Base-by-base conservation (phyloP, 2,888 invertebrate genomes). In the Ferrisia virgata region DNA sequence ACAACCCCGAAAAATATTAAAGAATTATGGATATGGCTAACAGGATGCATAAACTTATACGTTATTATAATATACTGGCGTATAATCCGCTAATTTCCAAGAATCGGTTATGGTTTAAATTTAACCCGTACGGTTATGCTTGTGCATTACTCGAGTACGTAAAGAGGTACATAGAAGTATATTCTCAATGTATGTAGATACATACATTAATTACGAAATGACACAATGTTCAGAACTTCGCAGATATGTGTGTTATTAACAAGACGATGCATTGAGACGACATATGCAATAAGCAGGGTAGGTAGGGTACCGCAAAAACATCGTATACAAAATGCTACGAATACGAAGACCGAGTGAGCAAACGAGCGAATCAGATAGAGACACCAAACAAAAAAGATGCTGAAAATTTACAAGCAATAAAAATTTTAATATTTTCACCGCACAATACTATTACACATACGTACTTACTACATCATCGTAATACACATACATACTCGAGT, bases 361-460 rank as follows among this genome's bases (percentile, higher is more conserved):
- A 64, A 13, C 2, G 22, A n/a, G 33, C 9, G 18, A 18, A 53
- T 4, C 9, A 15, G 36, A 76, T 6, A 18, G 18, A 76, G 33
- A 76, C 18, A 36, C 36, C 72, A n/a, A 6, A 8, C 36, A 0
- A 18, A 36, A 64, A 76, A 33, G 72, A 76, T 76, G 18, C 33
- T 36, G 72, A 76, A 33, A 36, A 36, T 76, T 36, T 36, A 76
- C 72, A 76, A 76, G 72, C 72, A 8, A 76, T 76, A 76, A 76
- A 76, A 76, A 76, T 36, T 76, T 76, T 76, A 76, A 76, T 76
- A 76, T 76, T 36, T 76, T 76, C 72, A 36, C 72, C 72, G 72
- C 72, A 18, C 72, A 58, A 58, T 58, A 25, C 53, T 58, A 25
- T 11, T 58, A 8, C 9, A 11, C 64, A 28, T 31, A 13, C 18